phyloP scores from a whole-genome alignment of 2,797 vertebrate genomes.

The Pangasius sanitwongsei region DNA sequence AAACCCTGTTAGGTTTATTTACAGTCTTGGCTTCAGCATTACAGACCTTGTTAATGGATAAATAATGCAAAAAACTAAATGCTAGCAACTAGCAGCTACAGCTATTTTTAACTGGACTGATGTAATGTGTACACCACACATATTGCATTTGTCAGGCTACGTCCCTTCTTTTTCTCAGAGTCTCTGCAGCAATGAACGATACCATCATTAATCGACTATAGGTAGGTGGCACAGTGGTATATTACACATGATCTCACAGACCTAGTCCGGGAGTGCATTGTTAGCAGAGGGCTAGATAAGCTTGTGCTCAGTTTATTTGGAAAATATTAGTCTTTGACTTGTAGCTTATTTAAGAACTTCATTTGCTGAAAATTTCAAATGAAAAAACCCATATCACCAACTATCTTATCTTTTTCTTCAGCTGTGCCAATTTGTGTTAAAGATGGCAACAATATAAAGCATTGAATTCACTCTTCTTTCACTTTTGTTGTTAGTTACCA shows the following conservation, averaged over 20 bases:
- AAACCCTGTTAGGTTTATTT: not conserved
- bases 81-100: not conserved
- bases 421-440: not conserved
- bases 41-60: not conserved
- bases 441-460: not conserved
- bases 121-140: not conserved
- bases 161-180: not conserved
- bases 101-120: not conserved
- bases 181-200: not conserved
- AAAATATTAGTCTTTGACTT: not conserved
- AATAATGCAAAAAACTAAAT: not conserved
- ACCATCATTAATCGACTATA: not conserved
- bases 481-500: not conserved
- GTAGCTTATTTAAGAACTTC: not conserved
- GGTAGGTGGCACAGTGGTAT: not conserved
- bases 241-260: not conserved
- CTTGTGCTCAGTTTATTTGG: not conserved
- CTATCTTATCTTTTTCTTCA: no score
- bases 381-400: not conserved
- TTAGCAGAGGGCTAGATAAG: not conserved
- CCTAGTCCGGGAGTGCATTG: not conserved
- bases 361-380: not conserved
- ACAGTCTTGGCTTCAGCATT: not conserved
- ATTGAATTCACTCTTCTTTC: not conserved
- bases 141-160: not conserved